Conservation (phyloP, 53 echinoderm and acorn worm species). For the Echinometra lucunter region DNA sequence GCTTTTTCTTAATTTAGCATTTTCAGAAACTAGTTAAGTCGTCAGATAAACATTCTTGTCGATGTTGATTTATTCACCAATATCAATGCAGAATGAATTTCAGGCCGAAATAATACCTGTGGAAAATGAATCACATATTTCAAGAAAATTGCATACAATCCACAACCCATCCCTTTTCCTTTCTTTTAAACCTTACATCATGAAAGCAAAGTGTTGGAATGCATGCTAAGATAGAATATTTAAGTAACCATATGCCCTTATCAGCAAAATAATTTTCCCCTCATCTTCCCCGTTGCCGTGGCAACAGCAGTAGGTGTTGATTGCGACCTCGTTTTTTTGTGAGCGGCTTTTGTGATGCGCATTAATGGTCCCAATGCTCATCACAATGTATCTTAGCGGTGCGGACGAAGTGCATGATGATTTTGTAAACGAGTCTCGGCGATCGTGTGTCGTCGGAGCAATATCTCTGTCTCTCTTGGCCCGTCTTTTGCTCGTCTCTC, state of each 20-base stretch:
- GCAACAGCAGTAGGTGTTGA: not conserved
- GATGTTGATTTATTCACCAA: no score
- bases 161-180: no score
- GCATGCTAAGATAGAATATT: not conserved
- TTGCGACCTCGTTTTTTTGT: not conserved
- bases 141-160: no score
- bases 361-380: not conserved
- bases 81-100: no score
- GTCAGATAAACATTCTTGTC: no score
- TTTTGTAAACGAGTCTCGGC: conserved; percentile 17
- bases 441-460: not conserved
- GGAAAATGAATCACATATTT: no score
- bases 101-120: no score
- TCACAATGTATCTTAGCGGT: conserved; percentile 6
- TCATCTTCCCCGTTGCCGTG: not conserved
- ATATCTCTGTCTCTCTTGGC: conserved; percentile 5
- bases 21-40: no score
- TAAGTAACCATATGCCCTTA: not conserved
- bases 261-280: not conserved
- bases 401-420: conserved; percentile 10
- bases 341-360: not conserved
- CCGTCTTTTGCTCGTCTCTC: not conserved
- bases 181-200: not conserved
- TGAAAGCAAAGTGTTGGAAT: not conserved
- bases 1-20: no score